Evolutionary conservation across 2,113 vertebrate genomes (phyloP).

Genomic region (rat (Rattus norvegicus)): GRCr8 NC_086036.1:9545501-9546000

Average conservation of each 20-base stretch:
- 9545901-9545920: neutral
- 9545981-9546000: neutral
- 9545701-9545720: neutral
- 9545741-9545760: neutral
- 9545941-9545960: neutral
- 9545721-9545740: neutral
- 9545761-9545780: neutral
- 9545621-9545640: neutral
- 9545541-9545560: no score
- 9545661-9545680: neutral
- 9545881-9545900: neutral
- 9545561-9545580: neutral
- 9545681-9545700: neutral
- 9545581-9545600: no score
- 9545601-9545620: neutral
- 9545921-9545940: neutral
- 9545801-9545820: neutral
- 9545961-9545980: neutral
- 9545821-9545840: neutral
- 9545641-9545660: neutral
- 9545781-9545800: neutral
- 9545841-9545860: neutral
- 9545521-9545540: neutral
- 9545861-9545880: neutral
- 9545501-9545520: neutral